These are phyloP conservation scores for Progne subis DNA, from an alignment of 2,113 vertebrate species.

Conservation along the genomic window DNA sequence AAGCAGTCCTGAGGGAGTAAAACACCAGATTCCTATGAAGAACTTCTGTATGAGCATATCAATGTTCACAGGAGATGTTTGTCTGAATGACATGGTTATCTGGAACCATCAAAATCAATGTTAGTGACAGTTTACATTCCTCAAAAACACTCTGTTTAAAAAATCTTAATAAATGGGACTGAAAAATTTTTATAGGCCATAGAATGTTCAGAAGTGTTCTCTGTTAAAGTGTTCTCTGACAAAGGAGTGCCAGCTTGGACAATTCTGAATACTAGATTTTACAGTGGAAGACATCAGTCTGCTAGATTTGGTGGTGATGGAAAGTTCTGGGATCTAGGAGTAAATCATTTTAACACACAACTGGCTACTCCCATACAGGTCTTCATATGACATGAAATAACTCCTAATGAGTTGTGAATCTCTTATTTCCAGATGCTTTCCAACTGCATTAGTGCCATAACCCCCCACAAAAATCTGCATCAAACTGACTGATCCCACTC, in stretches of 20 bases:
- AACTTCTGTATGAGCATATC: not conserved
- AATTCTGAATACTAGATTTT: not conserved
- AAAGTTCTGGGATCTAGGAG: not conserved
- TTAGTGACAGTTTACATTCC: not conserved
- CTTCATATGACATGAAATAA: not conserved
- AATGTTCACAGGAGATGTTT: not conserved
- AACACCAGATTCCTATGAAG: not conserved
- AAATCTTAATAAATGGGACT: not conserved
- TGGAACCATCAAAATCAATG: not conserved
- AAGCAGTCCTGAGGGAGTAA: not conserved
- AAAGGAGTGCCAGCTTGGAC: not conserved
- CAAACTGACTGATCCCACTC: not conserved
- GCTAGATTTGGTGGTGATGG: not conserved
- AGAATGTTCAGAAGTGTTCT: not conserved
- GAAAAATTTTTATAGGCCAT: not conserved
- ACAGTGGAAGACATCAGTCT: not conserved
- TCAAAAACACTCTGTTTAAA: not conserved
- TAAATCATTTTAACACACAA: not conserved
- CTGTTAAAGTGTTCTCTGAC: not conserved
- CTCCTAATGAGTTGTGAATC: not conserved
- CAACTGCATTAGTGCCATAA: not conserved
- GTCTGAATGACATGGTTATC: not conserved
- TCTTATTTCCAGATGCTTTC: not conserved
- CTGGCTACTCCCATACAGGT: not conserved
- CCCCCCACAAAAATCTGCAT: not conserved